Base-by-base conservation (phyloP, 1,140 invertebrate species). In the Elysia chlorotica region DNA sequence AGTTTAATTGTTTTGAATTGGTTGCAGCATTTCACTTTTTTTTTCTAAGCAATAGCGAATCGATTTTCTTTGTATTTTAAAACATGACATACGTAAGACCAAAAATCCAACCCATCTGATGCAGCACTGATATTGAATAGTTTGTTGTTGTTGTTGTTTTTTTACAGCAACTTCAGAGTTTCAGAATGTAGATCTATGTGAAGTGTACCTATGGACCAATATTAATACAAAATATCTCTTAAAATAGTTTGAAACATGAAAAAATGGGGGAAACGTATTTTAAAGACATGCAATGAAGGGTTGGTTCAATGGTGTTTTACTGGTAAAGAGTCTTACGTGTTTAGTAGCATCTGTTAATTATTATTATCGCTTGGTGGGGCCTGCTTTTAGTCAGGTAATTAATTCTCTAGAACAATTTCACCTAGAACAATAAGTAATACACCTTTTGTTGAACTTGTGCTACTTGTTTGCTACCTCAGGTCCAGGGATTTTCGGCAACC, bases 401-500 rank as follows among this genome's bases (percentile, higher is more conserved):
- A 59, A 19, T 10, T 59, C 10, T 59, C 25, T 59, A 17, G 14
- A 19, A 10, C 25, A 10, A 10, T 17, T 25, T 19, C 10, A 19
- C 10, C 56, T 14, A 59, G 17, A 25, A 59, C 28, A 25, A 59
- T 59, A 25, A 59, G 10, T 6, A 59, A 10, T 14, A 59, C 28
- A 25, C 6, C 25, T 10, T 10, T 25, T 10, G 10, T 59, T 17
- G 28, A 19, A 6, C 17, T 17, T 17, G 10, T 17, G 56, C 10
- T 59, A 6, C 17, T 59, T 6, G 25, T 59, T 25, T 25, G 10
- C 10, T 10, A 19, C 10, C 25, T 10, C 56, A 81, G 79, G 79
- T 53, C 78, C 78, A 0, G 79, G 79, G 19, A 79, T 81, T 14
- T 81, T 81, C 63, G 76, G 76, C 2, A 79, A 78, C 3, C 79